Conservation (phyloP, 1,140 invertebrate species). For the Sinonovacula constricta region DNA sequence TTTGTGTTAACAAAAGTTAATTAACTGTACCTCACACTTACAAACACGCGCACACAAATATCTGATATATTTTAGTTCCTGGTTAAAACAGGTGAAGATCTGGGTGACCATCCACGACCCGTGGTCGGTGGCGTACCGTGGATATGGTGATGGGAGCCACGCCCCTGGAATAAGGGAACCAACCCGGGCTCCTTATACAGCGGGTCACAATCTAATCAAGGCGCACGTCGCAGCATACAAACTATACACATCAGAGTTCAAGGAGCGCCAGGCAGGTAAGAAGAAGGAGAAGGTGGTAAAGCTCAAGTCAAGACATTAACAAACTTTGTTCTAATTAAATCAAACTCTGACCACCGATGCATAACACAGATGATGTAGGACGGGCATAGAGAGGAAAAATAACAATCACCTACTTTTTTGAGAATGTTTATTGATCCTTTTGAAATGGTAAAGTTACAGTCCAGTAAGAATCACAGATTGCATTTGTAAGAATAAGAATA, state of each 20-base stretch:
- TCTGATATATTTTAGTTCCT: background rate
- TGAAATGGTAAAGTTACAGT: too few species aligned
- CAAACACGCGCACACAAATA: background rate
- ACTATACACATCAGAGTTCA: conserved; percentile 58
- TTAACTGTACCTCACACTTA: too few species aligned
- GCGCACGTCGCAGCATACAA: conserved; percentile 66
- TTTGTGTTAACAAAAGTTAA: background rate
- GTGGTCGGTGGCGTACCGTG: conserved; percentile 53
- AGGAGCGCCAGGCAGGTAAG: conserved; percentile 62
- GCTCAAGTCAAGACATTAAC: too few species aligned
- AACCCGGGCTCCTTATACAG: conserved; percentile 41
- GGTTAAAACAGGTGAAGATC: conserved; percentile 66
- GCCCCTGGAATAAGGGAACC: conserved; percentile 54
- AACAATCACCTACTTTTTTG: too few species aligned
- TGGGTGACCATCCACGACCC: conserved; percentile 79
- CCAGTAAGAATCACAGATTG: too few species aligned
- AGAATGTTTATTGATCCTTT: too few species aligned
- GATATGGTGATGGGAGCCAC: conserved; percentile 63
- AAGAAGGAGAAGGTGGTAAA: too few species aligned
- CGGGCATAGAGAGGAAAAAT: too few species aligned
- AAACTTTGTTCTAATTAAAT: too few species aligned
- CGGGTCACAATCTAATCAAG: conserved; percentile 68
- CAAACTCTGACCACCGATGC: too few species aligned
- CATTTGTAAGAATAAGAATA: too few species aligned
- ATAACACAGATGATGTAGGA: too few species aligned